Evolutionary conservation across 2,888 invertebrate genomes (phyloP), one percentile per base, ranked within the genome.

Genomic region (Polyploca ridens): DNA sequence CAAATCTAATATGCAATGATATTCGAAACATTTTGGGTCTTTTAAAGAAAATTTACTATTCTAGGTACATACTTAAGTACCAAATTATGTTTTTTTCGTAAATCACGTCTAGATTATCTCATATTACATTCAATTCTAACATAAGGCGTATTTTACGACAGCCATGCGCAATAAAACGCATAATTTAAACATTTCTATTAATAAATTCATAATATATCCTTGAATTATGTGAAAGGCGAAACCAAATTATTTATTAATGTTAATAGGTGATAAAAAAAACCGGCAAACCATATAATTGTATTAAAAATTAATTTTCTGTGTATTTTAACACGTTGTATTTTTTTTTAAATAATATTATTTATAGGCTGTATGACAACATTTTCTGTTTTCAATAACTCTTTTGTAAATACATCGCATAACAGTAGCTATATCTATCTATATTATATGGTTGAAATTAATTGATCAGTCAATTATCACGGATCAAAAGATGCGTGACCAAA

Each of bases 111-210:
- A 16, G n/a, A 54, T n/a, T 54, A 54, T 19, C 54, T 54, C 54
- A 54, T 54, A 10, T 19, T 54, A 54, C 54, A 54, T 54, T 54
- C 19, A 54, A 10, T 54, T 54, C 10, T 10, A 19, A 54, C 54
- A 10, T 54, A 54, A 54, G 54, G 54, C 54, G 54, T 54, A 19
- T 54, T 54, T 54, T 54, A 54, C 54, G 54, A 54, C 54, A 10
- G 19, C 16, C 16, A 19, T 54, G 10, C 10, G 16, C 54, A 16
- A 54, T 54, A 54, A 54, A 54, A 54, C 6, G 10, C 10, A 54
- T 54, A 54, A 54, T 54, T n/a, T 54, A 54, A 54, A 10, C 54
- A 54, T 54, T 54, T 54, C 54, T 54, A 54, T 54, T 54, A 54
- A 54, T 54, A 54, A 19, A 54, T 54, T 54, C 54, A 54, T 10